A percentile compares a stretch with the other conserved stretches of the same genome.
Conservation (phyloP, 2,113 vertebrate species). For the Pelmatolapia mariae region DNA sequence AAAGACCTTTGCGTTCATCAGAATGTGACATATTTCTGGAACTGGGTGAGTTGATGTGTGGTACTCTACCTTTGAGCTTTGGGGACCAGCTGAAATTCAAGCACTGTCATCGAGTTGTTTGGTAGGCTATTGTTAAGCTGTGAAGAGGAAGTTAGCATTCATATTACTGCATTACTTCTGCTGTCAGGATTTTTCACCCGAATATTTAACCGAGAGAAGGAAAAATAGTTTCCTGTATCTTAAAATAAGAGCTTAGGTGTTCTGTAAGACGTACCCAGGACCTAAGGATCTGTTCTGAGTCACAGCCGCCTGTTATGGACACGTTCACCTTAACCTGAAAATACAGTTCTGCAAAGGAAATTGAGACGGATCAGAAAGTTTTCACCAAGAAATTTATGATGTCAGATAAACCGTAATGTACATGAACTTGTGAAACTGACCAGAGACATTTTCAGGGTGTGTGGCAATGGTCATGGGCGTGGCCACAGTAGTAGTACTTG, state of each 20-base stretch:
- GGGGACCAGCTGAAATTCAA: slow-evolving; percentile 51
- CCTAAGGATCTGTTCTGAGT: slow-evolving; percentile 32
- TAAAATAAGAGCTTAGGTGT: not conserved
- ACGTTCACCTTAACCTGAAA: slow-evolving; percentile 63
- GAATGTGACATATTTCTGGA: not conserved
- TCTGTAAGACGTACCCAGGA: slow-evolving; percentile 57
- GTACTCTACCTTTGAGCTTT: slow-evolving; percentile 21
- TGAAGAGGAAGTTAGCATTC: not conserved
- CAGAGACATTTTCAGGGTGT: not conserved
- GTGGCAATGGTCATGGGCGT: not conserved
- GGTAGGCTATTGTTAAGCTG: slow-evolving; percentile 59
- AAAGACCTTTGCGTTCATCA: not conserved
- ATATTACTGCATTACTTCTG: not conserved
- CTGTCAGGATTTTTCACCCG: not conserved
- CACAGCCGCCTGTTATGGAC: slow-evolving; percentile 30
- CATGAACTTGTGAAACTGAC: not conserved
- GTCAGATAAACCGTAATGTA: not conserved
- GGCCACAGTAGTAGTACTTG: not conserved
- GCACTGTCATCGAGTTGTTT: slow-evolving; percentile 43
- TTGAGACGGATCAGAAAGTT: not conserved
- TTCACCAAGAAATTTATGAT: not conserved
- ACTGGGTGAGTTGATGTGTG: not conserved
- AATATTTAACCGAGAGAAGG: not conserved
- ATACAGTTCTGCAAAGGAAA: slow-evolving; percentile 43
- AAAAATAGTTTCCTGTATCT: not conserved